phyloP scores from a whole-genome alignment of 2,888 invertebrate genomes.

The Clistopyga incitator region DNA sequence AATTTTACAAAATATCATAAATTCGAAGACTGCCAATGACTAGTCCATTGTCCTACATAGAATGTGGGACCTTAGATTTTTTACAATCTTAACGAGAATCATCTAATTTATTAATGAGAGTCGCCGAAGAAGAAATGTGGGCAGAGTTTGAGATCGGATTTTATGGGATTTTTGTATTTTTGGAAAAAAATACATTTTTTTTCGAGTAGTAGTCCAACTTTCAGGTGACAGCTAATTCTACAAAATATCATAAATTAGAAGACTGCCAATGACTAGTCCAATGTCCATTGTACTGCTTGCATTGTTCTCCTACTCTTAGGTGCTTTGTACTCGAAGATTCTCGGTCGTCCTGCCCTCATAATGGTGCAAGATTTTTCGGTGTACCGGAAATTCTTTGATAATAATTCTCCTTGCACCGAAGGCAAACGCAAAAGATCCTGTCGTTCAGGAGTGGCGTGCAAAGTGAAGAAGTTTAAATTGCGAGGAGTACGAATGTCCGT shows the following conservation, averaged over 20 bases:
- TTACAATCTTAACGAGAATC: not conserved
- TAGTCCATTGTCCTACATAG: no score
- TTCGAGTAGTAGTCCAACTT: no score
- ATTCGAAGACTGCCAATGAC: constrained; percentile 26
- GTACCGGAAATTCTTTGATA: constrained; percentile 21
- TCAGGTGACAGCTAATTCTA: not conserved
- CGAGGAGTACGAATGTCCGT: not conserved
- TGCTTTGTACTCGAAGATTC: not conserved
- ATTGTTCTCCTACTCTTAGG: constrained; percentile 11
- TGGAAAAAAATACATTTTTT: no score
- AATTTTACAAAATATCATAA: not conserved
- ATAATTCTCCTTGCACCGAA: constrained; percentile 14
- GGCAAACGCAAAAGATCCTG: constrained; percentile 15
- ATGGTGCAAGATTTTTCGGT: constrained; percentile 14
- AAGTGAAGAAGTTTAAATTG: not conserved
- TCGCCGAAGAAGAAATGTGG: no score
- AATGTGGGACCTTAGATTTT: no score
- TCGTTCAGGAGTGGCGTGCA: not conserved
- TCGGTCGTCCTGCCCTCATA: constrained; percentile 3
- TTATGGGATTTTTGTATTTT: no score
- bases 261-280: constrained; percentile 31
- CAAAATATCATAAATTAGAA: not conserved
- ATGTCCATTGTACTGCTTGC: not conserved
- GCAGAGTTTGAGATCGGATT: no score
- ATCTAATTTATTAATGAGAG: no score